Conservation (phyloP, 2,888 invertebrate genomes). For the Macrophya annulata region DNA sequence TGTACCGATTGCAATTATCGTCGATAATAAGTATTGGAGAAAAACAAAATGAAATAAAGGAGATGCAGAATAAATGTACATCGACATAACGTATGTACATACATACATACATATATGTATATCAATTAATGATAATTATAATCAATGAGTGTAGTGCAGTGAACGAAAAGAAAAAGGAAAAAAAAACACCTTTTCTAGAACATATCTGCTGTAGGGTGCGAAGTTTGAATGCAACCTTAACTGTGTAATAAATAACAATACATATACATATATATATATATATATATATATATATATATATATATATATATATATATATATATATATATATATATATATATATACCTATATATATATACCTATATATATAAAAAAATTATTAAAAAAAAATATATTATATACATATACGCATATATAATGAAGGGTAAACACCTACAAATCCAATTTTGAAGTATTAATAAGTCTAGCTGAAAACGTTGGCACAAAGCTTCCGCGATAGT, state of each 20-base stretch:
- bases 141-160: not conserved
- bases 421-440: not conserved
- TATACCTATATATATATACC: constrained; percentile 64
- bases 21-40: not conserved
- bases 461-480: not conserved
- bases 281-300: not conserved
- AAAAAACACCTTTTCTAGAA: constrained; percentile 28
- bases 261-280: constrained; percentile 56
- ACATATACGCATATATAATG: not conserved
- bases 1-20: not conserved
- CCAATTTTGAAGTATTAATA: not conserved
- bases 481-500: not conserved
- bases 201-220: constrained; percentile 65
- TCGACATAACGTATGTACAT: not conserved
- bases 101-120: too few relatives aligned
- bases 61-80: not conserved
- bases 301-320: not conserved
- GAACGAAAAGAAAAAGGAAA: not conserved
- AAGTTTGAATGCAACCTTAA: constrained; percentile 67
- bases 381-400: too few relatives aligned
- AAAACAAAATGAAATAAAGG: not conserved
- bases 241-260: constrained; percentile 68
- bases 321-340: too few relatives aligned
- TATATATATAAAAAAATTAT: not conserved
- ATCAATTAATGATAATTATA: not conserved